Conservation (phyloP, 1,140 invertebrate species). For the Anastatus disparis region DNA sequence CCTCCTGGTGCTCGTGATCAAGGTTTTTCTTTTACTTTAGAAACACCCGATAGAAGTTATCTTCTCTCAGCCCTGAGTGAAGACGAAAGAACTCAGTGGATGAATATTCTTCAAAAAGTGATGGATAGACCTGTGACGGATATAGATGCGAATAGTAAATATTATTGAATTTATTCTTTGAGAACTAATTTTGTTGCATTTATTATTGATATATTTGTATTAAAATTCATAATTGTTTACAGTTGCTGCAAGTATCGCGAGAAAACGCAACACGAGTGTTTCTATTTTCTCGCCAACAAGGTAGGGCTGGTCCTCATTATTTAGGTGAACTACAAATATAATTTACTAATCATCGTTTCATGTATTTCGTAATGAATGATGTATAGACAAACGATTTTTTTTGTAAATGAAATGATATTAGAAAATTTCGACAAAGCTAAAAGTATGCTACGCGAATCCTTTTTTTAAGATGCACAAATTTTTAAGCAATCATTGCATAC, state of each 20-base stretch:
- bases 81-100: conserved; percentile 84
- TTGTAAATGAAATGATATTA: conserved; percentile 35
- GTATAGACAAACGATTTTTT: conserved; percentile 24
- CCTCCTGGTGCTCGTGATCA: conserved; percentile 78
- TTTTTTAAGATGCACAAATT: conserved; percentile 33
- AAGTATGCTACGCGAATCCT: conserved; percentile 23
- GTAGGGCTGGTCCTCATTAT: conserved; percentile 60
- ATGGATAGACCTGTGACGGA: conserved; percentile 80
- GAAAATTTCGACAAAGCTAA: conserved; percentile 25
- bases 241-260: conserved; percentile 78
- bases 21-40: conserved; percentile 86
- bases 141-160: conserved; percentile 79
- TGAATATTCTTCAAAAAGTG: conserved; percentile 79
- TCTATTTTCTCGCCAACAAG: conserved; percentile 74
- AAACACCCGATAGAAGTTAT: conserved; percentile 84
- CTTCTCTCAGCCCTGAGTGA: conserved; percentile 84
- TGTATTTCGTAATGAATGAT: conserved; percentile 8
- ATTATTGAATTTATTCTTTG: conserved; percentile 33
- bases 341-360: conserved; percentile 46
- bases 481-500: conserved; percentile 4
- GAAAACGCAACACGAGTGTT: conserved; percentile 77
- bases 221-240: conserved; percentile 60
- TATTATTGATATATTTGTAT: conserved; percentile 12
- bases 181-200: neutral
- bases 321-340: conserved; percentile 57